Evolutionary conservation across 2,888 invertebrate genomes (phyloP).

Genomic region (Arrhopalites spinosus): DNA sequence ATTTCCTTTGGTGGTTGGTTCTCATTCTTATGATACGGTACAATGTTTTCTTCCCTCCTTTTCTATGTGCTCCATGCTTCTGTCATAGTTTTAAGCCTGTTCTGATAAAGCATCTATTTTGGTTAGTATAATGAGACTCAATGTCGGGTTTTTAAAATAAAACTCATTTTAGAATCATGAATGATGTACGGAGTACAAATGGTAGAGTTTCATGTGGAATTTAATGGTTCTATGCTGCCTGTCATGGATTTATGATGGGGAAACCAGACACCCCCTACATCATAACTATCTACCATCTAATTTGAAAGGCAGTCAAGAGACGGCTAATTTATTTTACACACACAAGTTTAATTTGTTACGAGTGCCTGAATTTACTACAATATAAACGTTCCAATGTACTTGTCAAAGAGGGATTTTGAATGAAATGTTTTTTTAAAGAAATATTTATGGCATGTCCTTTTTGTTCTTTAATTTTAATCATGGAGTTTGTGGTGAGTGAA

Average conservation of each 20-base stretch:
- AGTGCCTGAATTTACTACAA: neutral
- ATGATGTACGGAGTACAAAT: constrained; percentile 43
- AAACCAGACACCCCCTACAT: neutral
- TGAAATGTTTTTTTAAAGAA: neutral
- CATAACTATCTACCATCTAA: constrained; percentile 1
- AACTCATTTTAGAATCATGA: constrained; percentile 42
- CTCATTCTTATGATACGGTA: neutral
- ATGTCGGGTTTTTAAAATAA: constrained; percentile 30
- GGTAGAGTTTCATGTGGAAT: constrained; percentile 17
- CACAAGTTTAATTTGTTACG: too few species aligned
- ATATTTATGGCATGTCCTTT: too few species aligned
- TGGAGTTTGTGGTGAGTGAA: neutral
- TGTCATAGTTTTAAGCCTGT: too few species aligned
- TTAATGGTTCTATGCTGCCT: neutral
- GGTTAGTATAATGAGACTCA: constrained; percentile 35
- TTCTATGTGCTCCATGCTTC: too few species aligned
- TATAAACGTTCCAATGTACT: neutral
- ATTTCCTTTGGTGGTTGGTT: neutral
- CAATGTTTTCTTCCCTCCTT: neutral
- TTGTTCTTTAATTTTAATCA: too few species aligned
- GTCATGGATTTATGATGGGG: constrained; percentile 18
- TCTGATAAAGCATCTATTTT: constrained; percentile 34
- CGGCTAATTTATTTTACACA: constrained; percentile 37
- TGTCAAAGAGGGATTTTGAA: neutral
- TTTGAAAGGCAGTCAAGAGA: constrained; percentile 14